A percentile compares a stretch with the other conserved stretches of the same genome.
Conservation (phyloP, 2,113 vertebrate genomes). For the Benitochromis conjunctus region DNA sequence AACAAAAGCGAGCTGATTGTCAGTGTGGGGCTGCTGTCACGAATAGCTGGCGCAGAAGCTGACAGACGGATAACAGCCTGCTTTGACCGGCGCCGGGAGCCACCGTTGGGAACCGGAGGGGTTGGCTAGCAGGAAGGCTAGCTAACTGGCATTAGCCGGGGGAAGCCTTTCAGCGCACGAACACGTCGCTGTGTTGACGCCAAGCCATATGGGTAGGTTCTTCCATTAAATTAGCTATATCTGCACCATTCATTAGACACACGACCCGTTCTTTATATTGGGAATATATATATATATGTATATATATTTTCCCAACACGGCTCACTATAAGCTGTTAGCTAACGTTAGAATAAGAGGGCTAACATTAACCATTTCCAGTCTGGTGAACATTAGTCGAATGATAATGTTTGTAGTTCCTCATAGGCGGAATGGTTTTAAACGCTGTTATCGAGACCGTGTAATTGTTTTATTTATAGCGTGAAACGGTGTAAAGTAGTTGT, state of each 20-base stretch:
- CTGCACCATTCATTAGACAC: background rate
- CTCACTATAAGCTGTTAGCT: constrained; percentile 30
- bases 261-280: background rate
- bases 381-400: background rate
- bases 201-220: background rate
- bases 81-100: constrained; percentile 30
- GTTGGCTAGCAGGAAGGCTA: constrained; percentile 13
- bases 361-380: background rate
- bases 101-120: constrained; percentile 10
- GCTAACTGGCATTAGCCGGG: constrained; percentile 31
- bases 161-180: background rate
- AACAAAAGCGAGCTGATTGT: background rate
- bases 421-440: background rate
- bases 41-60: constrained; percentile 11
- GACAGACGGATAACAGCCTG: background rate
- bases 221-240: rapidly evolving
- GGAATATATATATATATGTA: background rate
- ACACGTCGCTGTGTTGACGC: background rate
- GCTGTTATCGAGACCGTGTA: rapidly evolving
- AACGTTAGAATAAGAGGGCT: background rate
- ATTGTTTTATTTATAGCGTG: background rate
- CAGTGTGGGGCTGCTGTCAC: constrained; percentile 25
- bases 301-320: background rate
- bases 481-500: background rate
- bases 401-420: background rate